These are phyloP conservation scores for Elgaria multicarinata DNA, from an alignment of 2,113 vertebrate genomes.

Conservation along the genomic window DNA sequence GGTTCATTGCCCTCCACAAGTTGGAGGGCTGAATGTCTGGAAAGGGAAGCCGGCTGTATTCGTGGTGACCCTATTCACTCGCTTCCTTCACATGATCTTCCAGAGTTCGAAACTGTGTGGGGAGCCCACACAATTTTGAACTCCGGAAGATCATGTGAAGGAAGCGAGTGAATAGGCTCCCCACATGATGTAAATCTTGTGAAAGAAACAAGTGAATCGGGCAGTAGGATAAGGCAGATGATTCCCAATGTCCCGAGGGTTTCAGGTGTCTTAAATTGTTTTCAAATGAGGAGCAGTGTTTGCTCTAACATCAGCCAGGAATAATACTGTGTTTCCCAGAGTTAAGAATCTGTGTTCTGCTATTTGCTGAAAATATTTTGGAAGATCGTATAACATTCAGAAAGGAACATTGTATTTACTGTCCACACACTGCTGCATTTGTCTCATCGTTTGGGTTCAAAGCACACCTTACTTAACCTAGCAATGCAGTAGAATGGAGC, in stretches of 20 bases:
- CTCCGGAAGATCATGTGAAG: too few relatives aligned
- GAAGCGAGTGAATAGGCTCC: not conserved
- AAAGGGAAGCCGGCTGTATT: not conserved
- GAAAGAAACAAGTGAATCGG: not conserved
- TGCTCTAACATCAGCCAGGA: not conserved
- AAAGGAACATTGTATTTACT: not conserved
- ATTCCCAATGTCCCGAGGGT: not conserved
- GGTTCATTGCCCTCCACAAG: not conserved
- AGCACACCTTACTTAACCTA: constrained; percentile 65
- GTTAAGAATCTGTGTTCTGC: not conserved
- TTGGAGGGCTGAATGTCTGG: not conserved
- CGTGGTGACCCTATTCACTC: not conserved
- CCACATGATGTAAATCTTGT: too few relatives aligned
- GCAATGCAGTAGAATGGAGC: constrained; percentile 35
- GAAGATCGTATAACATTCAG: constrained; percentile 13
- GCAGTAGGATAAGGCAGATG: not conserved
- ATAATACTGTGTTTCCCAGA: not conserved
- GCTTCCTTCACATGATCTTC: not conserved
- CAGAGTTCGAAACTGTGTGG: not conserved
- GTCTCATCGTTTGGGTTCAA: constrained; percentile 22
- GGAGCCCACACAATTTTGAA: not conserved
- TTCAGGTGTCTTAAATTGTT: not conserved
- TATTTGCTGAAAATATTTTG: not conserved
- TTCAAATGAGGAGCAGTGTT: not conserved
- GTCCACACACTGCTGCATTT: constrained; percentile 17